Evolutionary conservation across 2,113 vertebrate species (phyloP).

Genomic region (Callionymus lyra): DNA sequence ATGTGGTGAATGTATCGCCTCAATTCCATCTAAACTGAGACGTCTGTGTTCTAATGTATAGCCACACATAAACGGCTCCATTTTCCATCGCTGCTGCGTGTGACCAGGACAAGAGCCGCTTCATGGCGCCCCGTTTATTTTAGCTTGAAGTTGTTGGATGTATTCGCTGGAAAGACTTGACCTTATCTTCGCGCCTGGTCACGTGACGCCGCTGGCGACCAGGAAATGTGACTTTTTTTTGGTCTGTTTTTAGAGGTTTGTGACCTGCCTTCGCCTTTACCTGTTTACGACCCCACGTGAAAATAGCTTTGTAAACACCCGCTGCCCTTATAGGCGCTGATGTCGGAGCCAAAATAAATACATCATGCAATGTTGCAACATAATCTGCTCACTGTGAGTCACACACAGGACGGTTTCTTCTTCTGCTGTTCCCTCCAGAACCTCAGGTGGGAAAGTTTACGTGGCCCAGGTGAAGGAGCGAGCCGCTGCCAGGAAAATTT

Average conservation of each 20-base stretch:
- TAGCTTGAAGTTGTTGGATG: constrained; percentile 40
- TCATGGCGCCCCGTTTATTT: constrained; percentile 51
- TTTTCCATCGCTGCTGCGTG: constrained; percentile 48
- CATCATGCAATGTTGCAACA: not conserved
- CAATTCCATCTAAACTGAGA: constrained; percentile 47
- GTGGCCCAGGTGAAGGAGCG: constrained; percentile 75
- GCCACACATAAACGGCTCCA: constrained; percentile 34
- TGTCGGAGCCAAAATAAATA: constrained; percentile 25
- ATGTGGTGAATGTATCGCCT: constrained; percentile 29
- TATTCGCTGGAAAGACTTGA: constrained; percentile 52
- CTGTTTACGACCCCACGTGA: constrained; percentile 16
- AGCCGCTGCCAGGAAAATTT: constrained; percentile 76
- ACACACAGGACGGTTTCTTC: constrained; percentile 30
- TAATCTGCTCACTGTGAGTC: not conserved
- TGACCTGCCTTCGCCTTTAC: constrained; percentile 26
- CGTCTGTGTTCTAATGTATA: constrained; percentile 50
- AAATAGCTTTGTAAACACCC: constrained; percentile 2
- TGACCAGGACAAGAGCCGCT: constrained; percentile 44
- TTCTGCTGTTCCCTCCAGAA: constrained; percentile 49
- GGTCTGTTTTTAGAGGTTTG: constrained; percentile 49
- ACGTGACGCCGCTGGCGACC: constrained; percentile 29
- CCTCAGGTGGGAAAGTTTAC: constrained; percentile 66
- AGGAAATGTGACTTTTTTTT: constrained; percentile 15
- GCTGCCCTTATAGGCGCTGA: constrained; percentile 16
- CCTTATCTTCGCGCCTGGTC: constrained; percentile 49